phyloP scores from a whole-genome alignment of 37 sponge, comb jelly and placozoan species.

The Axinella damicornis region DNA sequence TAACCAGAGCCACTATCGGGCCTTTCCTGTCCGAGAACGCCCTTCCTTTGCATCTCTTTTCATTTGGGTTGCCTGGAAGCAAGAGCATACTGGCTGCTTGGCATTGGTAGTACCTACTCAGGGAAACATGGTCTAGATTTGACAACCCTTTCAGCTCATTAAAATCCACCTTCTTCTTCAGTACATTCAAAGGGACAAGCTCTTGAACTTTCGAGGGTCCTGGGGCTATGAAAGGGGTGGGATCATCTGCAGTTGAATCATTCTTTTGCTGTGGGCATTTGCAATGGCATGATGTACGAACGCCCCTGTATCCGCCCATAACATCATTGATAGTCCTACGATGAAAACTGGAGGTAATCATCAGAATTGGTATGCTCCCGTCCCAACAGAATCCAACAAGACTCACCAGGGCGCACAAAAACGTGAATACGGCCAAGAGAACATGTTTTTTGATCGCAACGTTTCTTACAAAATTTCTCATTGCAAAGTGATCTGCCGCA shows the following conservation, averaged over 20 bases:
- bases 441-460: background rate
- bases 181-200: constrained; percentile 4
- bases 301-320: no score
- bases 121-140: constrained; percentile 40
- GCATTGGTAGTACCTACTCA: constrained; percentile 46
- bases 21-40: constrained; percentile 35
- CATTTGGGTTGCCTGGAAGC: background rate
- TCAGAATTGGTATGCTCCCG: background rate
- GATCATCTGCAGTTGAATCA: background rate
- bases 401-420: background rate
- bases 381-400: background rate
- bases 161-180: constrained; percentile 14
- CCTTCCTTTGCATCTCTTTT: constrained; percentile 30
- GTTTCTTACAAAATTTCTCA: no score
- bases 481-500: no score
- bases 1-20: constrained; percentile 73
- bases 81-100: background rate
- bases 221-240: constrained; percentile 14
- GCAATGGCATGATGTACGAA: no score
- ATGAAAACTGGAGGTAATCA: background rate
- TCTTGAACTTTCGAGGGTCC: constrained; percentile 31
- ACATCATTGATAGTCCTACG: background rate
- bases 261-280: no score
- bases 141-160: constrained; percentile 20
- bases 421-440: background rate